Base-by-base conservation (phyloP, 2,888 invertebrate genomes). In the Rhorus exstirpatorius region DNA sequence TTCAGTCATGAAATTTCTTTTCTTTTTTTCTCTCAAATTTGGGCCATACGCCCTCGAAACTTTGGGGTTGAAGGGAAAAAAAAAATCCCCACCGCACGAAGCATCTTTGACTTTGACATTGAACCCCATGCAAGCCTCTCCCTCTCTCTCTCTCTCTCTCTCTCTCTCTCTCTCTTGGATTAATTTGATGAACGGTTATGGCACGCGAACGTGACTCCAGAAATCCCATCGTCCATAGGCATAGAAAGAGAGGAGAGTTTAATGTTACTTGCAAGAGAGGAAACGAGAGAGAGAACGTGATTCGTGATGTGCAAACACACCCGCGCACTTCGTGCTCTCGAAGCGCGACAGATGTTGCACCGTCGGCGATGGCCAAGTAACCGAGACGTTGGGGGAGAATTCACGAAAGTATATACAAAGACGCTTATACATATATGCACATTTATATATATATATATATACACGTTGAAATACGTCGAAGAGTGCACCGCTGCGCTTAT, bases 161-260 rank as follows among this genome's bases (percentile, higher is more conserved):
- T 61, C 55, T 55, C 58, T n/a, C 46, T 41, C 65, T 76, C 60
- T 35, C 70, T 19, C 63, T 63, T 53, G 86, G 87, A 90, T 89
- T 89, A 87, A 85, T 84, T 84, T 79, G 86, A 83, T 81, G 80
- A 85, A 79, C 86, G 70, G 78, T 84, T 78, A 83, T 78, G 78
- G 82, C 83, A 77, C 84, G 79, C 83, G 86, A 82, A 88, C 88
- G 89, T 89, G 86, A 87, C 87, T 89, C 86, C 85, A 83, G 81
- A 84, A 83, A 84, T 84, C 85, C 53, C 70, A 67, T 44, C 75
- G 60, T 63, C 76, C 79, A 67, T 79, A 83, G 70, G 53, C 35
- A 38, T 51, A 7, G 38, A 51, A 24, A 60, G 26, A 72, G 41
- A 44, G 53, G 60, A 53, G 75, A 68, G 31, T 26, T 53, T 70